Percentiles rank a stretch among this genome's conserved stretches.
phyloP scores from a whole-genome alignment of 2,797 vertebrate genomes.

The Coluber constrictor region DNA sequence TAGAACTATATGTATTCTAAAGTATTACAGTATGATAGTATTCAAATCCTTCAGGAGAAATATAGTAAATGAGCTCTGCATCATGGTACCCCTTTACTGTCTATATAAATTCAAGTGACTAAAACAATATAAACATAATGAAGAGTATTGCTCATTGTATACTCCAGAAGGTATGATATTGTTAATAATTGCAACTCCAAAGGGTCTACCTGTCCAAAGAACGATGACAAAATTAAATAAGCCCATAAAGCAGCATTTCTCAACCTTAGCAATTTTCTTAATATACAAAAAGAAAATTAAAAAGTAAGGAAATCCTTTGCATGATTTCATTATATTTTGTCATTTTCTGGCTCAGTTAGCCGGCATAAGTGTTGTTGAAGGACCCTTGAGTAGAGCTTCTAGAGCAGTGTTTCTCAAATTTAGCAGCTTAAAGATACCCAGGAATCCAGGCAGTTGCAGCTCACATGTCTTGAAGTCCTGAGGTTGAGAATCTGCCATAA shows the following conservation, averaged over 20 bases:
- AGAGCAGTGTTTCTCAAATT: neutral
- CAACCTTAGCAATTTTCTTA: neutral
- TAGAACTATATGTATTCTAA: neutral
- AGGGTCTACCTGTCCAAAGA: neutral
- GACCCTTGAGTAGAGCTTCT: no score
- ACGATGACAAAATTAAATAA: neutral
- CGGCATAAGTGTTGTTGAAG: no score
- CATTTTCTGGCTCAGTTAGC: no score
- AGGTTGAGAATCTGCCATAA: neutral
- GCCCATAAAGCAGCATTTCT: neutral
- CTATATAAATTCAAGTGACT: constrained; percentile 12
- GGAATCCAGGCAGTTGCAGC: neutral
- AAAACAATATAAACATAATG: constrained; percentile 26
- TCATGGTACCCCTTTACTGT: neutral
- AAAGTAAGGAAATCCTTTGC: no score
- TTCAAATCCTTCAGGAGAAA: constrained; percentile 9
- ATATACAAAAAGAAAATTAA: constrained; percentile 13
- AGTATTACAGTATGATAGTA: neutral
- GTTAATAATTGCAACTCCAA: neutral
- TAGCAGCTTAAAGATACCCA: neutral
- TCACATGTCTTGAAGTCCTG: neutral
- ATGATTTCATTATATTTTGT: no score
- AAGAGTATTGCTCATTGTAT: neutral
- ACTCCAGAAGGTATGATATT: constrained; percentile 18
- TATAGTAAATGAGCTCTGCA: constrained; percentile 39